Conservation (phyloP, 2,113 vertebrate species). For the Salvelinus alpinus region DNA sequence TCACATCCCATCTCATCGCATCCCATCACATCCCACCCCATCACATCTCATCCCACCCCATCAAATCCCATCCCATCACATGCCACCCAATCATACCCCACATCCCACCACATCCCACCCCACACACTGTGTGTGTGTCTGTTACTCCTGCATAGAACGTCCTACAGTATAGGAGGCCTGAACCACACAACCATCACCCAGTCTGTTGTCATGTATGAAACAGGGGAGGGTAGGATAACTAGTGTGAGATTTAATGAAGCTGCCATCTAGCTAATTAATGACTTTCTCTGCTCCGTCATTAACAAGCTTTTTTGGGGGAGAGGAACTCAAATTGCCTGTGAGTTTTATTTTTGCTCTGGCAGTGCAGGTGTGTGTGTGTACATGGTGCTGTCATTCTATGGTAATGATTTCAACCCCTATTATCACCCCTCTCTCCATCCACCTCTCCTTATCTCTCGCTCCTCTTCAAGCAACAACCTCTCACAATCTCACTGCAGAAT, state of each 20-base stretch:
- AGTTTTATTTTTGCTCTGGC: conserved; percentile 36
- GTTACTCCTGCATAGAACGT: neutral
- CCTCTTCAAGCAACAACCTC: too few species aligned
- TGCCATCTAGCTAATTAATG: conserved; percentile 66
- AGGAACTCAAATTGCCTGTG: conserved; percentile 27
- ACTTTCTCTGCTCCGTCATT: conserved; percentile 50
- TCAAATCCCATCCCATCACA: too few species aligned
- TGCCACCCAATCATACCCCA: too few species aligned
- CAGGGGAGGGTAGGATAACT: conserved; percentile 44
- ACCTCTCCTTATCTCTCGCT: neutral
- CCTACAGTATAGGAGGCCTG: neutral
- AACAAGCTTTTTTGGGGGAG: conserved; percentile 49
- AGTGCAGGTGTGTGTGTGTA: conserved; percentile 1
- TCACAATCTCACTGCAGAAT: too few species aligned
- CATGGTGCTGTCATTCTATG: neutral
- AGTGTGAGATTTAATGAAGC: conserved; percentile 63
- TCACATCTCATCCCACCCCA: too few species aligned
- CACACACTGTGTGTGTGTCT: neutral
- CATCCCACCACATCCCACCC: too few species aligned
- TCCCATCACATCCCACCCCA: too few species aligned
- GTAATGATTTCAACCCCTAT: neutral
- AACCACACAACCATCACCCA: neutral
- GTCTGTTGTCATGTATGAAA: conserved; percentile 9
- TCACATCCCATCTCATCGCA: fast-evolving
- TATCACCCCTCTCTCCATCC: neutral